Evolutionary conservation across 2,888 invertebrate genomes (phyloP), one percentile per base, ranked within the genome.

Genomic region (Pherbina coryleti): DNA sequence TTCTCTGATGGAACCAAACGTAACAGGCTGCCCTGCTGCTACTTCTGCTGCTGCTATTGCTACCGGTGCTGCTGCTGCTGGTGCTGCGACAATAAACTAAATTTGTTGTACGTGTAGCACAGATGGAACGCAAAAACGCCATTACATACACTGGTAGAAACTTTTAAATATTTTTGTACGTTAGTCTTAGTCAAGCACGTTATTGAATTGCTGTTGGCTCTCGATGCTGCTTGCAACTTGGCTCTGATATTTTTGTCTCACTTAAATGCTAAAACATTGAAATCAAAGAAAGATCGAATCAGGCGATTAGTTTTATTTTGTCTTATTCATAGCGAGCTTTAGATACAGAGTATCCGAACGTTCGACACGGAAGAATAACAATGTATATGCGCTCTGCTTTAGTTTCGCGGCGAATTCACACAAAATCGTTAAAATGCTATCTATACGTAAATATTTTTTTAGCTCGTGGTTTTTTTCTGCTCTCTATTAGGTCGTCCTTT

Each of bases 41-140:
- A 74, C 77, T 70, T 78, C 72, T 81, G 67, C 80, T 81, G 74
- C 79, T 81, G 77, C 79, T 80, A 79, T 78, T 77, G 73, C 78
- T 79, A 67, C 71, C 78, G 76, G 69, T 73, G 55, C 76, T 75
- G 79, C 80, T 76, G 75, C 67, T 70, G 53, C 72, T 69, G n/a
- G 51, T 75, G 66, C 77, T 86, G 79, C 85, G 85, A 78, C 81
- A 85, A 82, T 84, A 86, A 78, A 85, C 87, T 83, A 88, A 84
- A 83, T 86, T 85, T 81, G 83, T 83, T 83, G 87, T 84, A 83
- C 88, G 89, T 83, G 87, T 87, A 83, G 88, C 87, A 83, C 84
- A 86, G 81, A 89, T 82, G 79, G 88, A 87, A 85, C 90, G 90
- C 86, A 90, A 87, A 86, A 89, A 89, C 86, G 90, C 90, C 90